Percentiles rank a stretch among this genome's conserved stretches.
Conservation (phyloP, 2,797 vertebrate species). For the Nothura maculosa region DNA sequence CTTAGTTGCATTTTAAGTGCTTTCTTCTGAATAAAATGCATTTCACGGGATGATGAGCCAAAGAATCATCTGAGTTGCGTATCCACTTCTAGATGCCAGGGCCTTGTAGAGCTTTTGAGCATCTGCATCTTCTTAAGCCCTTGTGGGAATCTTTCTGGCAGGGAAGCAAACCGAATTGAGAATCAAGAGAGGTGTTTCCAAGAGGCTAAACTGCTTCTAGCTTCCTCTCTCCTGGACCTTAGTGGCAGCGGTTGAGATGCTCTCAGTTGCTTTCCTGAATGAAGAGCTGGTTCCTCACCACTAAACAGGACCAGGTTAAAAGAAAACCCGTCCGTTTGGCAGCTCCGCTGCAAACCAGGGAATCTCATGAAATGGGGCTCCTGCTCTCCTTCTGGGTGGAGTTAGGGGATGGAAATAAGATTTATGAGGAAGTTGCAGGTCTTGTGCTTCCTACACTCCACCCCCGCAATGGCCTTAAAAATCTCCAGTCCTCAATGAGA, state of each 20-base stretch:
- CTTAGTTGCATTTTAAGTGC: neutral
- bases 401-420: neutral
- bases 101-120: neutral
- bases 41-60: neutral
- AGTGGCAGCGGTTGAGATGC: accelerated
- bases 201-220: neutral
- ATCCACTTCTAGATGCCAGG: neutral
- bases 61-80: neutral
- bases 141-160: constrained; percentile 21
- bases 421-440: neutral
- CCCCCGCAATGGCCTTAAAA: neutral
- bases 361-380: neutral
- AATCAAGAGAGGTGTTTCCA: neutral
- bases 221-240: neutral
- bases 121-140: constrained; percentile 19
- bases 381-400: neutral
- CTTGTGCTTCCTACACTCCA: neutral
- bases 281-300: neutral
- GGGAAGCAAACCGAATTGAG: constrained; percentile 19
- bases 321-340: neutral
- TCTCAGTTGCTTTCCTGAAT: neutral
- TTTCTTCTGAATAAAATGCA: neutral
- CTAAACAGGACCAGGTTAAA: accelerated
- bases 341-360: accelerated
- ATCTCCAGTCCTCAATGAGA: neutral